Conservation (phyloP, 2,113 vertebrate species). For the Ellobius talpinus region DNA sequence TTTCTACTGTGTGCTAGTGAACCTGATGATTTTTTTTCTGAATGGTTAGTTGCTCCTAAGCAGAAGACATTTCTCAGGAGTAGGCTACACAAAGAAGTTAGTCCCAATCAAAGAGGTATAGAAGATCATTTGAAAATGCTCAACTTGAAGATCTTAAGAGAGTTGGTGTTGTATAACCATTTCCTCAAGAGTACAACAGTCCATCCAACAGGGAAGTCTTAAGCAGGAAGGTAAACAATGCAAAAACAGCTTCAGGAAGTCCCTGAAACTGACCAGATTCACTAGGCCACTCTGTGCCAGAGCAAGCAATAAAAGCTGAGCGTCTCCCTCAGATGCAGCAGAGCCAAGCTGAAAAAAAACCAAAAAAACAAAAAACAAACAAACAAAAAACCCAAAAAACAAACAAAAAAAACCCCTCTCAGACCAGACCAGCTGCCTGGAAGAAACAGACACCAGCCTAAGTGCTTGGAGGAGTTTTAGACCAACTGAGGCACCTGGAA, state of each 20-base stretch:
- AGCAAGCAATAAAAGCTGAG: not conserved
- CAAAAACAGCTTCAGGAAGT: not conserved
- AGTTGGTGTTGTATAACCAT: not conserved
- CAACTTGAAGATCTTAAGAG: not conserved
- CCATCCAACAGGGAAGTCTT: not conserved
- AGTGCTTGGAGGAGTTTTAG: not conserved
- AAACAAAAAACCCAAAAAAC: too few species aligned
- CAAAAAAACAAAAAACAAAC: not conserved
- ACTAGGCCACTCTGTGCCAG: not conserved
- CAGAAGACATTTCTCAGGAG: slow-evolving; percentile 95
- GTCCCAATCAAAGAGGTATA: slow-evolving; percentile 93
- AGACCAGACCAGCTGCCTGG: not conserved
- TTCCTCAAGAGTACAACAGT: not conserved
- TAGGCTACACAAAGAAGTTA: slow-evolving; percentile 90
- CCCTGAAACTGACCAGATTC: not conserved
- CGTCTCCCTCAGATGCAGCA: not conserved
- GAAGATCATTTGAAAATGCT: slow-evolving; percentile 81
- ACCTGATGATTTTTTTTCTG: not conserved
- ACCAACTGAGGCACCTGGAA: not conserved
- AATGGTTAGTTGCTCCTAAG: slow-evolving; percentile 86
- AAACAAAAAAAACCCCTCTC: not conserved
- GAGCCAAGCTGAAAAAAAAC: not conserved
- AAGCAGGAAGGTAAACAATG: not conserved
- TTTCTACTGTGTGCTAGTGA: not conserved
- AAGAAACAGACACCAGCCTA: not conserved